Percentiles rank a stretch among this genome's conserved stretches.
phyloP scores from a whole-genome alignment of 2,888 invertebrate genomes.

The Furcula furcula region DNA sequence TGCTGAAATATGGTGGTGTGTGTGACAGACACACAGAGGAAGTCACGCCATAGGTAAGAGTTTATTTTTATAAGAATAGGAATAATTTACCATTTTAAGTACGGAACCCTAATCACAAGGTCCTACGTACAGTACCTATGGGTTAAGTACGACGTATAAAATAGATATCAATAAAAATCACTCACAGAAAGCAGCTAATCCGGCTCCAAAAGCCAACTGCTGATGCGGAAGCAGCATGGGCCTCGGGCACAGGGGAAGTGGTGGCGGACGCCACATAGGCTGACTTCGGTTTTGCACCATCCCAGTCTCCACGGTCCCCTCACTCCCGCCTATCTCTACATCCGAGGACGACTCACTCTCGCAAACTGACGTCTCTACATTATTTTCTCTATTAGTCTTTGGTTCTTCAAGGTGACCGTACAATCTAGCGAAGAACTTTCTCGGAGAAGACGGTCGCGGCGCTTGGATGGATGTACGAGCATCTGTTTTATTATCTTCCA shows the following conservation, averaged over 20 bases:
- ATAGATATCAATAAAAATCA: no score
- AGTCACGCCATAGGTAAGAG: no score
- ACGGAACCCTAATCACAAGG: no score
- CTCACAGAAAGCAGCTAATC: constrained; percentile 82
- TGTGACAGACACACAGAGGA: no score
- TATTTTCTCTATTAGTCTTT: constrained; percentile 32
- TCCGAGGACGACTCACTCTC: constrained; percentile 74
- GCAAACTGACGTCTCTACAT: constrained; percentile 35
- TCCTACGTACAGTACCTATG: no score
- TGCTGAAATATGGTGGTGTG: no score
- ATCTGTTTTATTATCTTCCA: constrained; percentile 34
- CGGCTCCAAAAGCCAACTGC: constrained; percentile 82
- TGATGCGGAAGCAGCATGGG: constrained; percentile 71
- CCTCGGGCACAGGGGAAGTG: constrained; percentile 66
- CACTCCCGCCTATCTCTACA: constrained; percentile 61
- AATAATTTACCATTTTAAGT: no score
- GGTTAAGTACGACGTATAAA: no score
- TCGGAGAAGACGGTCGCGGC: constrained; percentile 87
- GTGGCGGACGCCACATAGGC: constrained; percentile 57
- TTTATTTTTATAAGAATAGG: no score
- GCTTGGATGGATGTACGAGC: constrained; percentile 41
- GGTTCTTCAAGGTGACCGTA: constrained; percentile 88
- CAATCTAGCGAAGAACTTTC: constrained; percentile 90
- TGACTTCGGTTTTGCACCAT: constrained; percentile 27
- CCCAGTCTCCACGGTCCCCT: constrained; percentile 28